Conservation (phyloP, 2,113 vertebrate species). For the Actenoides lindsayi region DNA sequence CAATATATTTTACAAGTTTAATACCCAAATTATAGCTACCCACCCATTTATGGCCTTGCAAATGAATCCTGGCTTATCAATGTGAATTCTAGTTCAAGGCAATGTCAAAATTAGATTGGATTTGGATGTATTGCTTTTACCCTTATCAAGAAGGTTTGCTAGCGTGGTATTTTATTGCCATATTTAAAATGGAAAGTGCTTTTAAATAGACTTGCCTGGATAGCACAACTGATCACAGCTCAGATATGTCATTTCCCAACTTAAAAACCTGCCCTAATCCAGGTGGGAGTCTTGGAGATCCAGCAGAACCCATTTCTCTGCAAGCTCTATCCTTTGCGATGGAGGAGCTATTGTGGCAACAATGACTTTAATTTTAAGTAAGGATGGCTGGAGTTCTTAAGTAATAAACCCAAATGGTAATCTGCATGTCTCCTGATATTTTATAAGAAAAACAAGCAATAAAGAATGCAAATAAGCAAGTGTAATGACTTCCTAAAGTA, state of each 20-base stretch:
- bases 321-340: constrained; percentile 32
- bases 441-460: constrained; percentile 72
- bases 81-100: constrained; percentile 80
- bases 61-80: constrained; percentile 81
- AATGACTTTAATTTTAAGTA: constrained; percentile 65
- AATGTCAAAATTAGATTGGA: constrained; percentile 86
- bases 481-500: constrained; percentile 44
- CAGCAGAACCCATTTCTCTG: constrained; percentile 32
- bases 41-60: constrained; percentile 83
- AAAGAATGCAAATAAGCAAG: constrained; percentile 63
- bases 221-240: constrained; percentile 72
- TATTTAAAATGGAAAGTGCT: constrained; percentile 86
- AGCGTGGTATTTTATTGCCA: constrained; percentile 81
- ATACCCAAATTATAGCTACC: constrained; percentile 84
- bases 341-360: constrained; percentile 64
- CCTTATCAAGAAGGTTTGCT: constrained; percentile 81
- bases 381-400: constrained; percentile 43
- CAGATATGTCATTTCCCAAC: constrained; percentile 74
- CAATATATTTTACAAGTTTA: constrained; percentile 85
- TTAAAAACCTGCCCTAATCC: constrained; percentile 63
- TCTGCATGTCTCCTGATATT: constrained; percentile 58
- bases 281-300: constrained; percentile 52
- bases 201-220: constrained; percentile 79
- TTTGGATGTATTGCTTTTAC: constrained; percentile 85
- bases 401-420: constrained; percentile 64